Base-by-base conservation (phyloP, 2,797 vertebrate genomes). In the Microchirus variegatus region DNA sequence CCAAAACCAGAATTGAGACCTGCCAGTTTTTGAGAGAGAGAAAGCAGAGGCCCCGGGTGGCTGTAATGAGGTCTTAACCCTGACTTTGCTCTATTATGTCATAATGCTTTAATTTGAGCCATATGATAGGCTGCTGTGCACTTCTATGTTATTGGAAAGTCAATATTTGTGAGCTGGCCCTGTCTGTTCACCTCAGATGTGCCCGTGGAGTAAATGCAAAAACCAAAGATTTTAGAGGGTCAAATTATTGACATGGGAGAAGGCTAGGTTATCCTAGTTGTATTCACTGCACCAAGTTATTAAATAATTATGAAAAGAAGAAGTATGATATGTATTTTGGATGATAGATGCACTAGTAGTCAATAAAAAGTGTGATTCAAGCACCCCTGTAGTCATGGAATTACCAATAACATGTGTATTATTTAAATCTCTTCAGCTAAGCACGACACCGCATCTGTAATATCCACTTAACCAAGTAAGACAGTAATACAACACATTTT, bases 11-110 rank as follows among this genome's bases (percentile, higher is more conserved):
- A 81, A 63, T 77, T 67, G 63, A 56, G 78, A 81, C 71, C 82
- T 89, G 84, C 81, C 78, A 88, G 77, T 65, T 74, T 79, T 41
- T 53, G 67, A 75, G 82, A 58, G 66, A 90, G 77, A 70, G 61
- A 91, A 90, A 83, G 79, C 85, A 91, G 87, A 84, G 84, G 78
- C 80, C 83, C 78, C 61, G 77, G 65, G 77, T 88, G 86, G 83
- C 84, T 87, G 82, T 90, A 91, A 90, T 88, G 87, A 90, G 83
- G 88, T 89, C 87, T 87, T 90, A 90, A 91, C 85, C 87, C 79
- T 57, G 62, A 84, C 80, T 81, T 82, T 31, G 62, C 81, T 84
- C 84, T 87, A 82, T 87, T 90, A 89, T 89, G 83, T 84, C 85
- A 87, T 90, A 91, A 90, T 87, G 82, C 84, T 88, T 87, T 90